Evolutionary conservation across 1,140 invertebrate species (phyloP), one percentile per base, ranked within the genome.

Genomic region (Belonocnema kinseyi): DNA sequence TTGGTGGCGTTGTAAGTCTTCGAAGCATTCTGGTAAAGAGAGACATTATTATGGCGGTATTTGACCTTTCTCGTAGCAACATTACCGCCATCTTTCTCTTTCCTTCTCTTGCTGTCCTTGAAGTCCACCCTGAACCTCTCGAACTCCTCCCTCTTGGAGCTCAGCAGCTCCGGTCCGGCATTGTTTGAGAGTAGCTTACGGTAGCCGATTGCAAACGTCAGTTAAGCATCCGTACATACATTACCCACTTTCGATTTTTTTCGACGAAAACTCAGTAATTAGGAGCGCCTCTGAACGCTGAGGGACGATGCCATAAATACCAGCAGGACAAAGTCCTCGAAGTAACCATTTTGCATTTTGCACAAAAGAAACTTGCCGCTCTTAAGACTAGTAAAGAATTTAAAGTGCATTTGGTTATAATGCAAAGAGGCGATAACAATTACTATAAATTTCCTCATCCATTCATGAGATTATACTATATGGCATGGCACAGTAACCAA

Each of bases 11-110:
- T 66, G 61, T 40, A 66, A 66, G 61, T 66, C 61, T 33, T 66
- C 33, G 7, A 21, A 7, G 58, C 61, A 66, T 66, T 66, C 61
- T 66, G 61, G 26, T 66, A 66, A 66, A 66, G 61, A 66, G 61
- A 66, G 61, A 66, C 61, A 66, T 66, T 66, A 66, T 66, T 66
- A 66, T 66, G 61, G 61, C 61, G 61, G 61, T 66, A 66, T 66
- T 66, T 66, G 61, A 66, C 61, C 61, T 66, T 66, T 66, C 61
- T 40, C 61, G 61, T 66, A 40, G 58, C 21, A 40, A 21, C 26
- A 66, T 33, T 66, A 66, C 58, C 26, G 26, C 26, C 61, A 46
- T 66, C 61, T 66, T 40, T 66, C 61, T 66, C 61, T 66, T 40
- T 66, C 61, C 61, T 61, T 61, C 58, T 40, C 61, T 40, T 6